A percentile compares a stretch with the other conserved stretches of the same genome.
Conservation (phyloP, 1,140 invertebrate species). For the Gryllus bimaculatus region DNA sequence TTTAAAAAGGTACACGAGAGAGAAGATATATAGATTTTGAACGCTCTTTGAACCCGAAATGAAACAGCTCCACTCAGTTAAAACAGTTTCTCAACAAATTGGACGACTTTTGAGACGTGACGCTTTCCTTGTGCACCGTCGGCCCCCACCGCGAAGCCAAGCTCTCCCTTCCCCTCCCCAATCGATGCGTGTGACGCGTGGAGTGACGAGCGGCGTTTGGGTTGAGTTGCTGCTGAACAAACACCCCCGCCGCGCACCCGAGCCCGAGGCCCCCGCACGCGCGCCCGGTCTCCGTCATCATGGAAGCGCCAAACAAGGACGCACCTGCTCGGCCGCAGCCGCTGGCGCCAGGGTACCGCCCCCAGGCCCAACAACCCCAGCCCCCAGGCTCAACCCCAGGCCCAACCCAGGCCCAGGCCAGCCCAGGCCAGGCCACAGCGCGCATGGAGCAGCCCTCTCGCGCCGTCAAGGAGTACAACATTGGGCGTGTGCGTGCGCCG, state of each 20-base stretch:
- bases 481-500: neutral
- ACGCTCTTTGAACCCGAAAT: too few species aligned
- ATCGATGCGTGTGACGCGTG: too few species aligned
- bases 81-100: too few species aligned
- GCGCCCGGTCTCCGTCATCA: slow-evolving; percentile 59
- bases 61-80: too few species aligned
- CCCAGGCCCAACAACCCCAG: neutral
- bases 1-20: too few species aligned
- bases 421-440: too few species aligned
- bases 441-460: neutral
- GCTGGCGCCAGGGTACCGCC: slow-evolving; percentile 4
- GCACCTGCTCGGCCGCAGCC: slow-evolving; percentile 51
- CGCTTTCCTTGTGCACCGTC: too few species aligned
- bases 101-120: too few species aligned
- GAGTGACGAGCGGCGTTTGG: neutral
- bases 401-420: too few species aligned
- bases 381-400: slow-evolving; percentile 18
- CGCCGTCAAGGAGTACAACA: neutral
- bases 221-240: slow-evolving; percentile 33
- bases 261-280: slow-evolving; percentile 33
- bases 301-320: slow-evolving; percentile 63
- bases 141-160: too few species aligned
- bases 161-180: too few species aligned
- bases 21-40: too few species aligned
- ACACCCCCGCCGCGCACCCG: slow-evolving; percentile 38